Evolutionary conservation across 64 coral and sea anemone species (phyloP), one percentile per base, ranked within the genome.

Genomic region (Porites lutea): DNA sequence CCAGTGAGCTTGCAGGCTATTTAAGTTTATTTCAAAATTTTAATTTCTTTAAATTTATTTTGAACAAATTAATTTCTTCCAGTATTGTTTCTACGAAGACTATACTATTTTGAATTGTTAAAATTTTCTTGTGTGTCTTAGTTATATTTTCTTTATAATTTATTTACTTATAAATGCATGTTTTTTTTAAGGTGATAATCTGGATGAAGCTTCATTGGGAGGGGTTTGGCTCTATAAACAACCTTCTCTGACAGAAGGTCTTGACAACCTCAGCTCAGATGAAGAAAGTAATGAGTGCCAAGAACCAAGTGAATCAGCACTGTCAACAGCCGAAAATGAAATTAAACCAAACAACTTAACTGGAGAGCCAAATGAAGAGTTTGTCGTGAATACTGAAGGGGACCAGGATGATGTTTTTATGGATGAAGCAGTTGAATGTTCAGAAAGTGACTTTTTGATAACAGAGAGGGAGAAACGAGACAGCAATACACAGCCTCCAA

Each of bases 211-310:
- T 9, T 23, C 63, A 3, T 86, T 97, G 18, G 95, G 92, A 14
- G 95, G 95, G 13, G 95, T 97, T 12, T 97, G 95, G 95, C 88
- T 97, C 49, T 82, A 62, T 58, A 97, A 97, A 88, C 95, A 97
- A 52, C 95, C 95, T 7, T 97, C 95, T 21, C 57, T 91, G n/a
- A 83, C 79, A 13, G 95, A 97, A 88, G 95, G 95, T 10, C 82
- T 97, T 1, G 92, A 97, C 59, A 94, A 82, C 52, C 71, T 92
- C 22, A 93, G 82, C 52, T 89, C 75, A 55, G 91, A 79, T 73
- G 91, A 79, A 20, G 86, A 93, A 22, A 80, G 65, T 9, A 86
- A 57, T 27, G 74, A 68, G 54, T 23, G 6, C 75, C 64, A 51
- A 67, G 77, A 51, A 70, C 27, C 51, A 19, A 77, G n/a, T 50